phyloP scores from a whole-genome alignment of 2,888 invertebrate genomes.

The Agrotis exclamationis region DNA sequence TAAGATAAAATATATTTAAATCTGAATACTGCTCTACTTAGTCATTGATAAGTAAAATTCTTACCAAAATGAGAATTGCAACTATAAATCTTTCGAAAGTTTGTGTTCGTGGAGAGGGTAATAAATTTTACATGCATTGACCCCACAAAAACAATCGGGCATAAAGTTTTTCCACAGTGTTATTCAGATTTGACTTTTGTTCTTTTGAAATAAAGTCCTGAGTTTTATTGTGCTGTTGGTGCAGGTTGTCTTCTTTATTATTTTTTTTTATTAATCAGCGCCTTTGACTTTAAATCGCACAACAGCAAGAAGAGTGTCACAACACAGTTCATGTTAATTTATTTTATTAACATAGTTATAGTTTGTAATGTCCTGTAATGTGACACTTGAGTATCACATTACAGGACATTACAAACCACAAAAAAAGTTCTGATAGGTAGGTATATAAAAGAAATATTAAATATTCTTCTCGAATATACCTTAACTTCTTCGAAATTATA shows the following conservation, averaged over 20 bases:
- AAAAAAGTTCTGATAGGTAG: too few relatives aligned
- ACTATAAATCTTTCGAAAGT: conserved; percentile 27
- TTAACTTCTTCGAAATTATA: too few relatives aligned
- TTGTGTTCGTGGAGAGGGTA: conserved; percentile 24
- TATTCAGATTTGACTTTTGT: neutral
- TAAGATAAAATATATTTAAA: neutral
- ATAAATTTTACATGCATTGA: conserved; percentile 33
- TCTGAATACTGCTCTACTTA: neutral
- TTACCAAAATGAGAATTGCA: neutral
- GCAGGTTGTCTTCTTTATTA: neutral
- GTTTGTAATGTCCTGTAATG: too few relatives aligned
- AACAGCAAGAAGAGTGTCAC: too few relatives aligned
- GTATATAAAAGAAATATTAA: too few relatives aligned
- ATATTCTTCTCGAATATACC: too few relatives aligned
- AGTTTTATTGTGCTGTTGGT: too few relatives aligned
- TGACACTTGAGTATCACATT: too few relatives aligned
- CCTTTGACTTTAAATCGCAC: too few relatives aligned
- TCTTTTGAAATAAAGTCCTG: neutral
- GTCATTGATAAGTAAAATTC: neutral
- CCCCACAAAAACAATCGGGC: conserved; percentile 13
- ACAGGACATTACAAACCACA: too few relatives aligned
- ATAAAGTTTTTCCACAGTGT: neutral
- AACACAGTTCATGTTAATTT: too few relatives aligned
- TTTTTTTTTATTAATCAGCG: neutral
- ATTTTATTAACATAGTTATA: too few relatives aligned